phyloP scores from a whole-genome alignment of 2,888 invertebrate species.

The Coenonympha arcania region DNA sequence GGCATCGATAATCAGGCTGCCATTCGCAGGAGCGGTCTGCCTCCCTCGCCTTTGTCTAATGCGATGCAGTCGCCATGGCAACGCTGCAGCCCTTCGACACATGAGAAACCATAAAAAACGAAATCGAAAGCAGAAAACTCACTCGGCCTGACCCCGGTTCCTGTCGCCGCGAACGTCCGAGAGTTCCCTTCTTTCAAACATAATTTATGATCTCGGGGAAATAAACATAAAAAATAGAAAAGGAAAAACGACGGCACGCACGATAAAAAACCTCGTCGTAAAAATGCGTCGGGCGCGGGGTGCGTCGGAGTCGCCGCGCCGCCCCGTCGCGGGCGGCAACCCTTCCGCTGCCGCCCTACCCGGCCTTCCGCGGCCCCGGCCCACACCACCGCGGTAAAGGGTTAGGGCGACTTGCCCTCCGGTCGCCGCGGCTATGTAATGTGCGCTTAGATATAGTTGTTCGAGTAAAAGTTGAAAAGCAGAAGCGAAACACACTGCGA shows the following conservation, averaged over 20 bases:
- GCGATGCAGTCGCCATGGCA: slow-evolving; percentile 66
- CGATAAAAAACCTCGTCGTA: slow-evolving; percentile 74
- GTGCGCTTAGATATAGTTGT: neutral
- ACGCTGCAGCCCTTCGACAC: slow-evolving; percentile 62
- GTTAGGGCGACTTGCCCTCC: slow-evolving; percentile 66
- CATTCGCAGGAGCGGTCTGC: slow-evolving; percentile 31
- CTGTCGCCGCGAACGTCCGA: slow-evolving; percentile 70
- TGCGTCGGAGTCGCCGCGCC: slow-evolving; percentile 37
- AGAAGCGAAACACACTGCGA: too few relatives aligned
- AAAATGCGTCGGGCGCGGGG: slow-evolving; percentile 59
- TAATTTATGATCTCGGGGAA: slow-evolving; percentile 76
- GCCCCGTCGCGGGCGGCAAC: slow-evolving; percentile 63
- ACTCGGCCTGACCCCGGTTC: slow-evolving; percentile 67
- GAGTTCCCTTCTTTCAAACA: slow-evolving; percentile 75
- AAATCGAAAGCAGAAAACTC: slow-evolving; percentile 63
- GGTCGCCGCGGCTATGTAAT: slow-evolving; percentile 19
- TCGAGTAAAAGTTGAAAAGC: slow-evolving; percentile 4
- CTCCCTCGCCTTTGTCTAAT: slow-evolving; percentile 46
- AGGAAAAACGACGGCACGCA: slow-evolving; percentile 75
- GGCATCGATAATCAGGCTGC: slow-evolving; percentile 37
- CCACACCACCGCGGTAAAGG: slow-evolving; percentile 59
- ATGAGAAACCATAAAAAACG: slow-evolving; percentile 67
- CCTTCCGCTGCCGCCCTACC: slow-evolving; percentile 69
- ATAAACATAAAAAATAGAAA: slow-evolving; percentile 76
- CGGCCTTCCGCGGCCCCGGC: slow-evolving; percentile 53